A percentile compares a stretch with the other conserved stretches of the same genome.
Evolutionary conservation across 2,888 invertebrate genomes (phyloP).

Genomic region (Drosophila flavopinicola): DNA sequence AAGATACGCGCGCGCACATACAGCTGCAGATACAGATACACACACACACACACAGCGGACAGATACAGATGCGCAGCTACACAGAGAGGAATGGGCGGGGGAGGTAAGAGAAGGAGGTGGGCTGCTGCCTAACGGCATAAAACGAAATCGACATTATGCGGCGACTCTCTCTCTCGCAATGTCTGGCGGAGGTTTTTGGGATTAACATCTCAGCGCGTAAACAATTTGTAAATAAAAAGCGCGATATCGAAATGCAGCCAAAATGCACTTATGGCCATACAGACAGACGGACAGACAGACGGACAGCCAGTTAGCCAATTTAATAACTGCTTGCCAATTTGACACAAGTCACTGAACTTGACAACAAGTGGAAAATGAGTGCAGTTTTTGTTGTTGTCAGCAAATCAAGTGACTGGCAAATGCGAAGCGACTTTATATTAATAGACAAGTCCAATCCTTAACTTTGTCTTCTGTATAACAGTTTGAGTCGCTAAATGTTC

Average conservation of each 20-base stretch:
- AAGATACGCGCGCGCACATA: constrained; percentile 34
- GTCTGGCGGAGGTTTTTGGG: constrained; percentile 39
- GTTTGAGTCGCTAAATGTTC: no score
- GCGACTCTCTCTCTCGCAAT: constrained; percentile 58
- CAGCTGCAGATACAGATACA: constrained; percentile 11
- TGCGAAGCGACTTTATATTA: no score
- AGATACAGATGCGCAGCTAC: constrained; percentile 28
- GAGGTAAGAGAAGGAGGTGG: constrained; percentile 8
- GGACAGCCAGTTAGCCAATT: constrained; percentile 56
- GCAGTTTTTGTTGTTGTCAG: constrained; percentile 1
- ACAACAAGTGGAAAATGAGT: constrained; percentile 40
- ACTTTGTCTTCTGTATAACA: no score
- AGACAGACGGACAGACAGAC: no score
- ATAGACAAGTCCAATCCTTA: not conserved
- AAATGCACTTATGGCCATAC: constrained; percentile 68
- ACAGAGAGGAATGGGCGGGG: not conserved
- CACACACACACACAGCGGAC: constrained; percentile 6
- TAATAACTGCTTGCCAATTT: constrained; percentile 75
- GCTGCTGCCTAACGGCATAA: constrained; percentile 72
- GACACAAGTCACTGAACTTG: constrained; percentile 75
- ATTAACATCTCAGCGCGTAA: constrained; percentile 79
- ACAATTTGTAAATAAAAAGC: constrained; percentile 82
- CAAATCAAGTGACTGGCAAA: constrained; percentile 1
- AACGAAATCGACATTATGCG: constrained; percentile 77
- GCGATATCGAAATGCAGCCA: constrained; percentile 66